phyloP scores from a whole-genome alignment of 1,140 invertebrate genomes.

The Probaryconus sp. region DNA sequence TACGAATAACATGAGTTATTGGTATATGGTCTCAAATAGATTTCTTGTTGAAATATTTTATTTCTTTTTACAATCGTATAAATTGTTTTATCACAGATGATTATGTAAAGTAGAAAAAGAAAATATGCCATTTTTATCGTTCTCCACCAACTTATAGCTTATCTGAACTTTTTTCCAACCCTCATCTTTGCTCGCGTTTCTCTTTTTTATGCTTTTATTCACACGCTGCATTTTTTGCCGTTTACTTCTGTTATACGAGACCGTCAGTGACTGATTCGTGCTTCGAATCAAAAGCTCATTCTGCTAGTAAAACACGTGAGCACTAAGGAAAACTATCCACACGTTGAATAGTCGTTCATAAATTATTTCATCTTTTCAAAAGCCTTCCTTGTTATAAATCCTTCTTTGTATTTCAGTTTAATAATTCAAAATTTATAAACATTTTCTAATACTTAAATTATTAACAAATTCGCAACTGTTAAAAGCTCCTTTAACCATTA shows the following conservation, averaged over 20 bases:
- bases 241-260: conserved; percentile 4
- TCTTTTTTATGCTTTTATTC: neutral
- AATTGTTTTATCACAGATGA: no score
- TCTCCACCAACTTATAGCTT: neutral
- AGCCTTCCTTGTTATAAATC: neutral
- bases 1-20: no score
- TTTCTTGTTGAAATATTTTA: no score
- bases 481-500: no score
- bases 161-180: neutral
- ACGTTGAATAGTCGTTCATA: conserved; percentile 3
- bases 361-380: conserved; percentile 7
- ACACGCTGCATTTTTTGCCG: neutral
- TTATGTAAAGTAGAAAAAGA: no score
- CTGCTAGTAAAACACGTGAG: neutral
- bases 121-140: no score
- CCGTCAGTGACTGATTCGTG: conserved; percentile 10
- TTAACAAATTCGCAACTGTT: no score
- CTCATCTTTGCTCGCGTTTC: conserved; percentile 6
- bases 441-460: no score
- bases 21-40: no score
- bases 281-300: conserved; percentile 10
- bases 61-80: no score
- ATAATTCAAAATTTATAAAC: no score
- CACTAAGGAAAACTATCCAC: neutral
- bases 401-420: neutral